Base-by-base conservation (phyloP, 2,888 invertebrate species). In the Steinernema scapterisci region DNA sequence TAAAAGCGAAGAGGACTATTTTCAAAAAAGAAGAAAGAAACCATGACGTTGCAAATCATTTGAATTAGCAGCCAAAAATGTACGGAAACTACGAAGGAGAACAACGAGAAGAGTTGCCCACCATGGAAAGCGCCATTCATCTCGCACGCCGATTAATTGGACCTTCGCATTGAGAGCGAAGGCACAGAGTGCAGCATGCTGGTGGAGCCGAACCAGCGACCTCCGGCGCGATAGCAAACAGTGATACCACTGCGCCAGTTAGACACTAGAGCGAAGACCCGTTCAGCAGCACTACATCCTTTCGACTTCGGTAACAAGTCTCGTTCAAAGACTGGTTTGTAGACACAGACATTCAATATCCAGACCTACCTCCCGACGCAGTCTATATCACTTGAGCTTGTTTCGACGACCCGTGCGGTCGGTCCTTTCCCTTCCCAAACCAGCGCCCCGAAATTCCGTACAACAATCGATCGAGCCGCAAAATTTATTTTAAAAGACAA, bases 181-280 rank as follows among this genome's bases (percentile, higher is more conserved):
- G 31, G 63, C 63, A 63, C 63, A 63, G 63, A 63, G 63, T 63
- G 63, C 63, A 31, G 54, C 63, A 63, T 63, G 63, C 63, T 21
- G 27, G 9, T 11, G 63, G 63, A 16, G 3, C 27, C 63, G 63
- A 63, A 63, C 63, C 63, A 1, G 31, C 9, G 63, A 63, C 63
- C 31, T 16, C 25, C 31, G 19, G 16, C 63, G 31, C 63, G 63
- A 25, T 6, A 63, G 19, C 16, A 6, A 63, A 3, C 11, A 63
- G 27, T 5, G 1, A 5, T 63, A n/a, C 31, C 63, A 31, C 63
- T 63, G 16, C 63, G 27, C 63, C 63, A 63, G 5, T 21, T 23
- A 52, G 19, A 11, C 1, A 52, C 38, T 38, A 38, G 3, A 38
- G 38, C 5, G 9, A 9, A 38, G 9, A 9, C 38, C 5, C 9